Evolutionary conservation across 2,113 vertebrate species (phyloP), one percentile per base, ranked within the genome.

Genomic region (Bos indicus): DNA sequence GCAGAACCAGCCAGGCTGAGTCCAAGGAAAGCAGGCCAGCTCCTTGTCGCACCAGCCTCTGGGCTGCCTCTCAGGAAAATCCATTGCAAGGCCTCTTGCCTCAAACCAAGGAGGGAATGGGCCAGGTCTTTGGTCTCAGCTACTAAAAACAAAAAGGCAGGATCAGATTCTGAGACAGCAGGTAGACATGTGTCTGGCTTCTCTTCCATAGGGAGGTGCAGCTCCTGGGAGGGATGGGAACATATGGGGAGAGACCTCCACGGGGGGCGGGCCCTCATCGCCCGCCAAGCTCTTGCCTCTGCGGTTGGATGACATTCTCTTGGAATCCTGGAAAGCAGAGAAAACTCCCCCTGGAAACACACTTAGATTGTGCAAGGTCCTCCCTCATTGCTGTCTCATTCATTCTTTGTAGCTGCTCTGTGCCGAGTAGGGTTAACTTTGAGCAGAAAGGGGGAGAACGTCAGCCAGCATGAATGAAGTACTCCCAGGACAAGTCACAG

Each of bases 31-130:
- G 81, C 95, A 91, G 93, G 74, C 83, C 90, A 83, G 78, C 57
- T 88, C 33, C 91, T 97, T 84, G 82, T 91, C n/a, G 23, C 78
- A 77, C n/a, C 78, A 82, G 93, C 80, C 90, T 71, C 91, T 91
- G 95, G 94, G 67, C 92, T 95, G 91, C 91, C 87, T 88, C 94
- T 92, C 90, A 95, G 97, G 95, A 97, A 97, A 97, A 88, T 83
- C 92, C 36, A 23, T 80, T 57, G 89, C 33, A 56, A 92, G 60
- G 85, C 60, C 52, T 83, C 36, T 60, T 71, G 51, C 77, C 46
- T 96, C 90, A 64, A 59, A 88, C 74, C 43, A 43, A 77, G 64
- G 52, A 71, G 59, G 54, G 67, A 88, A 67, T 2, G 8, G 74
- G n/a, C 91, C 36, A 57, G 93, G 46, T 23, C 92, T 88, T 88